Base-by-base conservation (phyloP, 2,888 invertebrate genomes). In the Mythimna lalbum region DNA sequence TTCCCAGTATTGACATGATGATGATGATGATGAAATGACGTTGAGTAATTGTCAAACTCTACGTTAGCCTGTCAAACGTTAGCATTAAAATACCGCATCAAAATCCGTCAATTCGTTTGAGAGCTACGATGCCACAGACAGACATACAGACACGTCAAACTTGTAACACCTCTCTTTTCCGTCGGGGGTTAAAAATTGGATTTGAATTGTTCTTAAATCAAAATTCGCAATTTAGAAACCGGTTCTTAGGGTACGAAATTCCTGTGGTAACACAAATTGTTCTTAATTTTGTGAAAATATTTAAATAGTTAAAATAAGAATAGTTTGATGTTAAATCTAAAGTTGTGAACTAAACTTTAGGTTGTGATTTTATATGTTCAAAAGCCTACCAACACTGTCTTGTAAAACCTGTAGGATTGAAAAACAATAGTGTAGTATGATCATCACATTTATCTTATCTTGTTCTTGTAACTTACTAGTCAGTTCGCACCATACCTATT, bases 401-500 rank as follows among this genome's bases (percentile, higher is more conserved):
- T 27, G 10, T 36, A 36, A 14, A 49, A 65, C 33, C n/a, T 50
- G 3, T 56, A 36, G n/a, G 6, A 21, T 57, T 53, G 14, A 36
- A 21, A 56, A 76, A 53, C 5, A 0, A 33, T 53, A n/a, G 7
- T 47, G 19, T 60, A 47, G n/a, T 43, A 55, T 4, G 23, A 50
- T 57, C 49, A 67, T 49, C 57, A 59, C 39, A 62, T 23, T 57
- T 6, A 47, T 53, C 52, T 55, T 21, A 63, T 55, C 19, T 55
- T 64, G 10, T 52, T 55, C 19, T 56, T 73, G 10, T 52, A 72
- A 63, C 12, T 60, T 27, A 68, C 76, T 76, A 78, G 77, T 78
- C 77, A 80, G 77, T 78, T 78, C 81, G 77, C 59, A 63, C 12
- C 63, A 63, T 71, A 49, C 23, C 52, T 53, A 60, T 74, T 31